Evolutionary conservation across 2,888 invertebrate genomes (phyloP).

Genomic region (Troides helena): DNA sequence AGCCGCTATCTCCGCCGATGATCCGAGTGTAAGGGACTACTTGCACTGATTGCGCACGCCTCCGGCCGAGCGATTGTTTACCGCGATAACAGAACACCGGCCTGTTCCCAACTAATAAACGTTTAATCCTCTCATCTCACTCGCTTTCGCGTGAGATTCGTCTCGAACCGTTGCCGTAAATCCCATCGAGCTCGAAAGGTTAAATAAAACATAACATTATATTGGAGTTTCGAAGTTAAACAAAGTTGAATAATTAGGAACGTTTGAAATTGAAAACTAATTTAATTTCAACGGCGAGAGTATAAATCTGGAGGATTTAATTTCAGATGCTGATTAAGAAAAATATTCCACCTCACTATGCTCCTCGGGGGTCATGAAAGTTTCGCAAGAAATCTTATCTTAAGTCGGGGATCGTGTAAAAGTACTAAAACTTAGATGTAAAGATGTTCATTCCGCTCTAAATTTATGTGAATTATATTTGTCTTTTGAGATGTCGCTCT

Average conservation of each 20-base stretch:
- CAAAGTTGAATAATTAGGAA: conserved; percentile 25
- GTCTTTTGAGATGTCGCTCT: conserved; percentile 36
- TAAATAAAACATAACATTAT: conserved; percentile 36
- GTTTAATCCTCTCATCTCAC: conserved; percentile 35
- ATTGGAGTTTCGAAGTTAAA: conserved; percentile 32
- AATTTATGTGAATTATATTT: conserved; percentile 43
- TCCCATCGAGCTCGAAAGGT: conserved; percentile 30
- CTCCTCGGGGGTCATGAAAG: conserved; percentile 40
- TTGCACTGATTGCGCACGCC: conserved; percentile 59
- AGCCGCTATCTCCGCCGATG: conserved; percentile 61
- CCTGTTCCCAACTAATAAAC: conserved; percentile 44
- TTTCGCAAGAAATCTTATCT: conserved; percentile 41
- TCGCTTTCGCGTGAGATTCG: conserved; percentile 32
- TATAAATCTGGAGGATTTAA: conserved; percentile 20
- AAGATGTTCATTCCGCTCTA: conserved; percentile 42
- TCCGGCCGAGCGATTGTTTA: conserved; percentile 61
- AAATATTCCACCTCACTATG: conserved; percentile 35
- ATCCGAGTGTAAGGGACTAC: conserved; percentile 63
- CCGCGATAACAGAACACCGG: conserved; percentile 46
- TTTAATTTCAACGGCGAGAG: conserved; percentile 20
- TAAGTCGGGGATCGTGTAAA: conserved; percentile 41
- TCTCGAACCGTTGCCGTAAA: conserved; percentile 33
- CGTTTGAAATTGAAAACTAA: conserved; percentile 25
- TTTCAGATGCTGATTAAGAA: conserved; percentile 28
- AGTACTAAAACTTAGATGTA: conserved; percentile 40